Evolutionary conservation across 30 jellyfish, hydroid and myxozoan species (phyloP), one percentile per base, ranked within the genome.

Genomic region (Turritopsis rubra): DNA sequence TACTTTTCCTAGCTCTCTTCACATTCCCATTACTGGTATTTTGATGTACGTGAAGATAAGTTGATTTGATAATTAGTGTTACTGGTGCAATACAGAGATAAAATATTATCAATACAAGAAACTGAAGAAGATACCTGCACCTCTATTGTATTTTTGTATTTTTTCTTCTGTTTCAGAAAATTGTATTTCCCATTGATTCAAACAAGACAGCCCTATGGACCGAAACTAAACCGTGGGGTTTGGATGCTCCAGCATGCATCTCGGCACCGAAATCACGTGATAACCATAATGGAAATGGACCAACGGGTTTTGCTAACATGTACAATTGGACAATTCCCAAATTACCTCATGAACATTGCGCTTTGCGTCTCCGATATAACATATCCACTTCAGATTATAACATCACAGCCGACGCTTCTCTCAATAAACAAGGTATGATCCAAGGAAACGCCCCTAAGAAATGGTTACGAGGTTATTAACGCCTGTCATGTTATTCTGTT

Each of bases 201-300:
- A 68, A 68, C 77, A 68, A 7, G 23, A 68, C 77, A 23, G 77
- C 77, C 30, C 9, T 7, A 68, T 68, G 77, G 77, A 27, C 30
- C 31, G 19, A 68, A 68, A 68, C 77, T n/a, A 9, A 23, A 68
- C 30, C 77, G 77, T 68, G 77, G 77, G 77, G 77, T 7, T 19
- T 68, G 77, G 31, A 16, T n/a, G 31, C 98, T 0, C 98, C 98
- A 24, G 98, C 88, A 25, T 93, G 98, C 84, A 66, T 93, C 52
- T 84, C 21, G 66, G 29, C 93, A n/a, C 93, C 95, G 7, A 82
- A 88, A 88, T 93, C 98, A 85, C 98, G 98, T 81, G 98, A 93
- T 71, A 93, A 93, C 75, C 98, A 93, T 86, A 72, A 80, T 71
- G 98, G 98, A 21, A 93, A 93, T 83, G 98, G 98, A 28, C 66